Percentiles rank a stretch among this genome's conserved stretches.
phyloP scores from a whole-genome alignment of 2,113 vertebrate genomes.

The Prietella phreatophila region DNA sequence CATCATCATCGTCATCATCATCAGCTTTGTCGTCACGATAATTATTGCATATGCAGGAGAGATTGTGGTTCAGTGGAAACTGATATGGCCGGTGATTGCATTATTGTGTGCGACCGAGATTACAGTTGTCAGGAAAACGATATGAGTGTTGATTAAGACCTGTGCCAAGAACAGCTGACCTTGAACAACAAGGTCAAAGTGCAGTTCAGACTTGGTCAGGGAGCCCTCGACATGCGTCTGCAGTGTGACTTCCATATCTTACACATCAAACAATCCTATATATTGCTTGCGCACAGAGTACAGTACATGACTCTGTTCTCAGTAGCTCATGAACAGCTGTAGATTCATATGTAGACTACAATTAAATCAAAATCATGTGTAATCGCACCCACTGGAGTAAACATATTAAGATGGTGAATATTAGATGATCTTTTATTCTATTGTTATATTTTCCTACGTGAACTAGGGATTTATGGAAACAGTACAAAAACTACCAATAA shows the following conservation, averaged over 20 bases:
- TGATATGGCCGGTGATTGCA: conserved; percentile 6
- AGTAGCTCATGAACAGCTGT: not conserved
- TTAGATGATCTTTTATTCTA: not conserved
- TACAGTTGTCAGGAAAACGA: conserved; percentile 3
- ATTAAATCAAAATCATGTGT: not conserved
- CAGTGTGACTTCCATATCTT: not conserved
- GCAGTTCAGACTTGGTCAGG: not conserved
- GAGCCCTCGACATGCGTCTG: not conserved
- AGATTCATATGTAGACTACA: not conserved
- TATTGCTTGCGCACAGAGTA: not conserved
- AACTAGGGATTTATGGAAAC: not conserved
- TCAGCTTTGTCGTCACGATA: not conserved
- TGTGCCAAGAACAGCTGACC: conserved; percentile 4
- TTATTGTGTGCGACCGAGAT: conserved; percentile 4
- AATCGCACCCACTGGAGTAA: not conserved
- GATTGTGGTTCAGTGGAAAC: not conserved
- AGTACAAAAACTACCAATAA: not conserved
- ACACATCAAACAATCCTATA: not conserved
- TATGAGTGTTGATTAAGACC: conserved; percentile 14
- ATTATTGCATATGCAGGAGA: not conserved
- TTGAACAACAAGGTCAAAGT: conserved; percentile 14
- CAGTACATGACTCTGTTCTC: not conserved
- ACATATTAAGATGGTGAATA: not conserved
- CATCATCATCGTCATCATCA: not conserved
- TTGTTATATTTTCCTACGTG: not conserved